Evolutionary conservation across 2,888 invertebrate genomes (phyloP), one percentile per base, ranked within the genome.

Genomic region (Enchytraeus crypticus): DNA sequence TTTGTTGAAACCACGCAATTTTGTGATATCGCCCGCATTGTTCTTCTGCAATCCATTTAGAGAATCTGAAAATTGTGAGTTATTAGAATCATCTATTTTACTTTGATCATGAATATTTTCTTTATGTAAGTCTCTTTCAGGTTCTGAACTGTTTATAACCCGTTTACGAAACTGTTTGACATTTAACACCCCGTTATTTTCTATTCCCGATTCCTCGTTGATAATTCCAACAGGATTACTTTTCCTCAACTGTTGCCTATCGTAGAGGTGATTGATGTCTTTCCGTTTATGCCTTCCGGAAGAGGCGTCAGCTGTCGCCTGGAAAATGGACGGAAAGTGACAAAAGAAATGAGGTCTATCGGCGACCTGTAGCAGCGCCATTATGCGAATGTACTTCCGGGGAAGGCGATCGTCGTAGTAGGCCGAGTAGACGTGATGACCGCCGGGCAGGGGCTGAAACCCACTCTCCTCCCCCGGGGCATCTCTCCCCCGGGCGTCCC

Each of bases 401-500:
- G 21, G 26, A n/a, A 33, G 33, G 5, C 64, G 47, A 46, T 63
- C 58, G 29, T 65, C 65, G 54, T 61, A 63, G 45, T 60, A 65
- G 5, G 63, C 65, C 18, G 60, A 57, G 53, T 63, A 65, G n/a
- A 65, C 43, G 23, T 59, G 59, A 29, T 59, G 54, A 11, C 54
- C 45, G 14, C 57, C 33, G 3, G n/a, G n/a, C n/a, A n/a, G n/a
- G n/a, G n/a, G n/a, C n/a, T n/a, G n/a, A n/a, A n/a, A n/a, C n/a
- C n/a, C n/a, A n/a, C n/a, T n/a, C n/a, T n/a, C n/a, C n/a, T n/a
- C n/a, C n/a, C n/a, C n/a, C n/a, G n/a, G n/a, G n/a, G n/a, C n/a
- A n/a, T n/a, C n/a, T n/a, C n/a, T n/a, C n/a, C n/a, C n/a, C n/a
- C n/a, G n/a, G n/a, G n/a, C n/a, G n/a, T n/a, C n/a, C n/a, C n/a